Conservation (phyloP, 2,888 invertebrate genomes). For the Pegoplata infirma region DNA sequence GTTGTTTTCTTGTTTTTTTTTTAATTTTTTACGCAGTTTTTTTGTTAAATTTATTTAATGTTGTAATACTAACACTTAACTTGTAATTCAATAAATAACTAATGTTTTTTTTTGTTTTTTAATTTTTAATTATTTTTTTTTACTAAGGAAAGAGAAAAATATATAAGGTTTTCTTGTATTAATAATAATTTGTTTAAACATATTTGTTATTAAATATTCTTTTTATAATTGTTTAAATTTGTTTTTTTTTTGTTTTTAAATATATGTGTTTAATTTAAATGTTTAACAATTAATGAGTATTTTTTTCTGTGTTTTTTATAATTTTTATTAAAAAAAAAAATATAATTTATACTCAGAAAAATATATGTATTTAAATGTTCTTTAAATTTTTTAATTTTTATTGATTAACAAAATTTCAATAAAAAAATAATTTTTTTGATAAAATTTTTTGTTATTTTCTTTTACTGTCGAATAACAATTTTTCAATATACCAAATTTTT, state of each 20-base stretch:
- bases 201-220: constrained; percentile 28
- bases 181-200: constrained; percentile 62
- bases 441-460: no score
- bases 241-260: constrained; percentile 55
- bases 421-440: no score
- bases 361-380: neutral
- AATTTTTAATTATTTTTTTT: constrained; percentile 39
- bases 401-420: no score
- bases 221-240: constrained; percentile 15
- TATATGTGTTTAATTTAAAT: constrained; percentile 65
- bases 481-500: no score
- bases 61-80: constrained; percentile 75
- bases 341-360: constrained; percentile 31
- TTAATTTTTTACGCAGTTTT: constrained; percentile 51
- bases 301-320: constrained; percentile 64
- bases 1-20: constrained; percentile 44
- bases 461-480: no score
- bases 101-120: constrained; percentile 65
- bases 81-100: constrained; percentile 73
- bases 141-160: constrained; percentile 63
- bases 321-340: constrained; percentile 29
- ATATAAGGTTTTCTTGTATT: constrained; percentile 59
- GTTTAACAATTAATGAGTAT: constrained; percentile 69
- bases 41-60: constrained; percentile 65
- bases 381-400: no score